Base-by-base conservation (phyloP, 1,140 invertebrate genomes). In the Paraescarpia echinospica region DNA sequence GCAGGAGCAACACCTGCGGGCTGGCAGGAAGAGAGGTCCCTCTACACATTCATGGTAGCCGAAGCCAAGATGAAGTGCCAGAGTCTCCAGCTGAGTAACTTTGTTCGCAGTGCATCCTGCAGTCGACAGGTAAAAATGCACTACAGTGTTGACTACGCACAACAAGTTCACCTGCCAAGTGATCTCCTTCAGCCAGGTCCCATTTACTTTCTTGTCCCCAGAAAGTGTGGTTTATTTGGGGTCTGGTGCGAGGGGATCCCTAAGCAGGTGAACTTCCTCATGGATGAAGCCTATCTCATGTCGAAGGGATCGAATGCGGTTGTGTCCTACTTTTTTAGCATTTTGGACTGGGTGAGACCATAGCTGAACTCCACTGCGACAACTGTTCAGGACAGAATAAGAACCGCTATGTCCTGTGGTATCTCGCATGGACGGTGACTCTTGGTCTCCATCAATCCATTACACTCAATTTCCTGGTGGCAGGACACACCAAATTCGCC, bases 251-350 rank as follows among this genome's bases (percentile, higher is more conserved):
- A 94, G 88, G 94, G 89, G 9, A 89, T 94, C 33, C 93, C 94
- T 33, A 91, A 91, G 89, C 91, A 94, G 91, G 90, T 94, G 31
- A 94, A 94, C 90, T 94, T 92, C 88, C 88, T 94, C 0, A 89
- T 94, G 12, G 94, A 94, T 91, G 94, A 93, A 77, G 93, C 34
- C 33, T 27, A 92, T 59, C 41, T 51, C 35, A 59, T 92, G 33
- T 89, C 89, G 22, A 95, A 95, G 92, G 94, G 94, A n/a, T 93
- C 94, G 9, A 95, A 94, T 91, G 91, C 92, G 91, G 94, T 95
- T 1, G 92, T 95, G 34, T 94, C 93, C 34, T 93, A 90, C 48
- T 93, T 91, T 93, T 94, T 91, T 41, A 92, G 89, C 59, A 91
- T 48, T 93, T 93, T 93, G 93, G 92, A 48, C 35, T 93, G n/a